phyloP scores from a whole-genome alignment of 2,797 vertebrate genomes.

The Tragopan temminckii region DNA sequence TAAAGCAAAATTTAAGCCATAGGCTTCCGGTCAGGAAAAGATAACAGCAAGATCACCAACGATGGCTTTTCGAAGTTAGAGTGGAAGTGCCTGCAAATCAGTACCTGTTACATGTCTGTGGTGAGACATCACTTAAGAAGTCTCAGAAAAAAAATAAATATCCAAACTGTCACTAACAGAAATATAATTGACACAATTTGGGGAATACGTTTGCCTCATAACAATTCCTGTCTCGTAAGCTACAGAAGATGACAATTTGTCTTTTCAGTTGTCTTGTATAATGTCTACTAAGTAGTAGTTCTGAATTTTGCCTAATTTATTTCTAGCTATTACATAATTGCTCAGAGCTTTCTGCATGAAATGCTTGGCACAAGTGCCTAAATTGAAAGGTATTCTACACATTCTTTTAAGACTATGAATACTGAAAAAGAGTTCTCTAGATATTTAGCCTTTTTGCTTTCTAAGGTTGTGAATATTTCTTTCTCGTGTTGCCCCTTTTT shows the following conservation, averaged over 20 bases:
- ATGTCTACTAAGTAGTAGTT: not conserved
- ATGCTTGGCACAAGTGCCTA: not conserved
- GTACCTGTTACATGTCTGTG: not conserved
- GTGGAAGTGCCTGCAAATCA: not conserved
- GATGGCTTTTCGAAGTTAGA: not conserved
- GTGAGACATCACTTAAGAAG: not conserved
- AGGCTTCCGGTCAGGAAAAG: not conserved
- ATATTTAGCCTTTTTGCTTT: not conserved
- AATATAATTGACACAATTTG: accelerated
- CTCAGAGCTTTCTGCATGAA: not conserved
- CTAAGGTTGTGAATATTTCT: not conserved
- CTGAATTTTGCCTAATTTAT: not conserved
- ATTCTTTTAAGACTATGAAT: not conserved
- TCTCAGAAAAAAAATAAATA: not conserved
- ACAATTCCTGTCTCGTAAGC: not conserved
- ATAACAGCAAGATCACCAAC: no score
- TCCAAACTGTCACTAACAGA: not conserved
- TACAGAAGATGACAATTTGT: not conserved
- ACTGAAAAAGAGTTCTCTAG: not conserved
- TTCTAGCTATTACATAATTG: not conserved
- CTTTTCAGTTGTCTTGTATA: not conserved
- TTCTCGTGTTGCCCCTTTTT: not conserved
- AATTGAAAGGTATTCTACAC: not conserved
- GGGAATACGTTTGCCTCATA: not conserved
- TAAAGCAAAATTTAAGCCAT: not conserved